These are phyloP conservation scores for Amphiprion clarkii DNA, from an alignment of 2,797 vertebrate species.

Conservation along the genomic window DNA sequence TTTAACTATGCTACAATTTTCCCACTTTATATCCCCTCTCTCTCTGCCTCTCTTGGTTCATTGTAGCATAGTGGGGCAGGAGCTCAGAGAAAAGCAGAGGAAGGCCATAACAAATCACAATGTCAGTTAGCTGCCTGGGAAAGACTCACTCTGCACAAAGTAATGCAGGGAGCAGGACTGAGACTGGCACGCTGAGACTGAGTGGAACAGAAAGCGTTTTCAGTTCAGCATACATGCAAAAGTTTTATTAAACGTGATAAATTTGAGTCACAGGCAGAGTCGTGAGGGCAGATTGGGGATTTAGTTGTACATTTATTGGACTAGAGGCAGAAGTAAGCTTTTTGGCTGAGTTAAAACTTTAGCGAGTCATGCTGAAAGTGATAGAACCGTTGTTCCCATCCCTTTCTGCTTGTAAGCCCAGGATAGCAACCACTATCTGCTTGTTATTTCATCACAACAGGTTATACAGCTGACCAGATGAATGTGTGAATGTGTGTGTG, in stretches of 20 bases:
- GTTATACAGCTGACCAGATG: neutral
- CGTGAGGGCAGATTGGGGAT: neutral
- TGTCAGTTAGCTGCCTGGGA: conserved; percentile 90
- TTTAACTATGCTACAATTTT: conserved; percentile 76
- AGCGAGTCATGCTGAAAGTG: neutral
- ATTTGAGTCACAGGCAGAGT: neutral
- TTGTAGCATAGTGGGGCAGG: conserved; percentile 69
- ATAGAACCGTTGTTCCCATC: neutral
- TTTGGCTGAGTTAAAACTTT: neutral
- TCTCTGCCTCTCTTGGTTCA: conserved; percentile 75
- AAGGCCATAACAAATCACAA: conserved; percentile 91
- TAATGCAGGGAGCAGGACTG: conserved; percentile 47
- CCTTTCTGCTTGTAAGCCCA: neutral
- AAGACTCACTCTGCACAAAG: conserved; percentile 76
- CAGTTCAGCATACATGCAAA: conserved; percentile 25
- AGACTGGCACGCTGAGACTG: conserved; percentile 30
- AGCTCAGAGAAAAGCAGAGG: conserved; percentile 79
- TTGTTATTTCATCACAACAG: neutral
- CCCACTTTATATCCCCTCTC: conserved; percentile 63
- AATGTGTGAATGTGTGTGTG: too few relatives aligned
- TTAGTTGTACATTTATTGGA: neutral
- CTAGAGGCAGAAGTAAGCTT: neutral
- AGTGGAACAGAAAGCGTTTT: conserved; percentile 18
- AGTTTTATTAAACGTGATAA: conserved; percentile 15
- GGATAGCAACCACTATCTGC: neutral